Base-by-base conservation (phyloP, 2,113 vertebrate species). In the Emydura subglobosa region DNA sequence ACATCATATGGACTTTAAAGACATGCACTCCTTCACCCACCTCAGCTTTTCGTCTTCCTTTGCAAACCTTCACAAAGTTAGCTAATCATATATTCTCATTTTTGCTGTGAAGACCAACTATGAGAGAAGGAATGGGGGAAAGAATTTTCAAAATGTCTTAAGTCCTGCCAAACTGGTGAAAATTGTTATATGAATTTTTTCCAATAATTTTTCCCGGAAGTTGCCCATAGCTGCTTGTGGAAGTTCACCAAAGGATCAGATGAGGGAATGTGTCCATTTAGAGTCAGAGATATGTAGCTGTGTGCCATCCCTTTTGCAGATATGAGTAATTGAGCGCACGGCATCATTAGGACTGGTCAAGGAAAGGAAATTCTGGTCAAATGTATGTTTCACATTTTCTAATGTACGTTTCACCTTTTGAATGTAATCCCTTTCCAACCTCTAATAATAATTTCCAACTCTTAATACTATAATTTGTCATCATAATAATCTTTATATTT, bases 321-420 rank as follows among this genome's bases (percentile, higher is more conserved):
- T 34, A 22, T n/a, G 4, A 5, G 5, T 39, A 11, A 10, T 85
- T 81, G 55, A 88, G 80, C 53, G 88, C 49, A 6, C 39, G 29
- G 3, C 0, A 1, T 3, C 49, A 27, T 89, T 81, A 79, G 57
- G 84, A 76, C 57, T 51, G 79, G 82, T 91, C 86, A 61, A 44
- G 59, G n/a, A 44, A 92, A 89, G 54, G 79, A 72, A 25, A 84
- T 93, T 90, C 79, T 94, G 74, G 54, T 85, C 22, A 80, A 93
- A 61, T 42, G 78, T 92, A 89, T 81, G 61, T 13, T 81, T 92
- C 92, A 47, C 39, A 88, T 91, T 93, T 80, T 81, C 17, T 47
- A 93, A 61, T 42, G 79, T 92, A 89, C 79, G 61, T 13, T 78
- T 92, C 92, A 47, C 39, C 89, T 92, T 93, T 80, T 81, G 21